Conservation (phyloP, 2,113 vertebrate species). For the Platanista minor region DNA sequence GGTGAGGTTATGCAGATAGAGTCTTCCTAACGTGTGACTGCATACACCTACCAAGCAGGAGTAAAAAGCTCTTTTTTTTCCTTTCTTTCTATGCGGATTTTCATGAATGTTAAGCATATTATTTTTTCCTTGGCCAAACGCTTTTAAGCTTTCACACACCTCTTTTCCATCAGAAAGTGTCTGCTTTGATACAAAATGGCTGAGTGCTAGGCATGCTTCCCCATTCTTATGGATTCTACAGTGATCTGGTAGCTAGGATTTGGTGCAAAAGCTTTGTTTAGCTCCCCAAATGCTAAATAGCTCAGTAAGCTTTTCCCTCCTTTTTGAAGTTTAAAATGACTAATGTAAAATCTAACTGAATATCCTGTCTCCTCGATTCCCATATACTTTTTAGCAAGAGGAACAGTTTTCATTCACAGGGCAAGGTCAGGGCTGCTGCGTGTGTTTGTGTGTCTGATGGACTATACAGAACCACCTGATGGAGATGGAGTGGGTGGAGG, state of each 20-base stretch:
- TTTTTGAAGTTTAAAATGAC: slow-evolving; percentile 34
- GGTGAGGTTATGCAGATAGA: neutral
- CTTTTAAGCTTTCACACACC: neutral
- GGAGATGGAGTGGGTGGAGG: neutral
- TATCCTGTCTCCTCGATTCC: neutral
- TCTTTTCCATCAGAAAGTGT: neutral
- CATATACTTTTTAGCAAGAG: neutral
- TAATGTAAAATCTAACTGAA: neutral
- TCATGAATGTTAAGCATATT: slow-evolving; percentile 7
- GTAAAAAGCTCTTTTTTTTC: neutral
- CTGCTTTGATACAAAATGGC: neutral
- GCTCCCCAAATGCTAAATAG: neutral
- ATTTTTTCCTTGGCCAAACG: slow-evolving; percentile 4
- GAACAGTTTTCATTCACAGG: neutral
- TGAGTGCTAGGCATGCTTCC: neutral
- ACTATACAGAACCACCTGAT: neutral
- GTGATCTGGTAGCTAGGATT: neutral
- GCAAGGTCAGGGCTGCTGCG: neutral
- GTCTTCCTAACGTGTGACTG: slow-evolving; percentile 9
- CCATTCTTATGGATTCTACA: neutral
- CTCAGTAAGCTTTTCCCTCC: neutral
- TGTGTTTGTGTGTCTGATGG: neutral
- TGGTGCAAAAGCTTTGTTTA: neutral
- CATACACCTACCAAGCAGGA: slow-evolving; percentile 34
- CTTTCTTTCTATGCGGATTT: slow-evolving; percentile 4